Evolutionary conservation across 2,888 invertebrate genomes (phyloP).

Genomic region (Baronia brevicornis): DNA sequence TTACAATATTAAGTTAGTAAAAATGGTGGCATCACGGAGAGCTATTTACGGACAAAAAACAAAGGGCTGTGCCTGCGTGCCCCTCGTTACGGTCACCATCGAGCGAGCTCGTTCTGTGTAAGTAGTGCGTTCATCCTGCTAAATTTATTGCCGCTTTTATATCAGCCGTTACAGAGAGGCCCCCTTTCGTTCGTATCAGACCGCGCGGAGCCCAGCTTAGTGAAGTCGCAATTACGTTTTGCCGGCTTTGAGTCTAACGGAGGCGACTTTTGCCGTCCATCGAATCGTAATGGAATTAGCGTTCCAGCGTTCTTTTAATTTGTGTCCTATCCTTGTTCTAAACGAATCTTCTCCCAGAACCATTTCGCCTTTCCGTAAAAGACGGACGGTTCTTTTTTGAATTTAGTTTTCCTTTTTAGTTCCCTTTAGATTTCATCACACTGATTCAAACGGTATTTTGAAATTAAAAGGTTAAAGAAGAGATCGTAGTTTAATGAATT

Average conservation of each 20-base stretch:
- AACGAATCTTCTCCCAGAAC: conserved; percentile 43
- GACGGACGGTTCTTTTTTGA: conserved; percentile 14
- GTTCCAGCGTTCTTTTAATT: conserved; percentile 71
- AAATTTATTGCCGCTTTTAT: conserved; percentile 76
- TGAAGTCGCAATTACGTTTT: conserved; percentile 74
- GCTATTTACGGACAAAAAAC: conserved; percentile 43
- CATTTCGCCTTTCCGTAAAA: conserved; percentile 20
- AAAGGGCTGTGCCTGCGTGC: conserved; percentile 47
- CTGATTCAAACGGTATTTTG: conserved; percentile 4
- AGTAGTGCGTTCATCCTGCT: conserved; percentile 75
- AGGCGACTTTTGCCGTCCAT: conserved; percentile 72
- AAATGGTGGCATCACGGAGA: conserved; percentile 22
- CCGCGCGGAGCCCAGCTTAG: conserved; percentile 70
- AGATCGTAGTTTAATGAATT: conserved; percentile 14
- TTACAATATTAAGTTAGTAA: conserved; percentile 13
- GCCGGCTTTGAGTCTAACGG: conserved; percentile 68
- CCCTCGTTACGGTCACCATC: conserved; percentile 62
- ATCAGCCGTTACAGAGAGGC: conserved; percentile 71
- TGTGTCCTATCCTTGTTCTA: conserved; percentile 58
- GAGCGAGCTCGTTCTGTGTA: conserved; percentile 65
- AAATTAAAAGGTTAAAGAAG: conserved; percentile 2
- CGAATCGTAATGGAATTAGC: conserved; percentile 74
- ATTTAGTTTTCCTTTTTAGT: conserved; percentile 11
- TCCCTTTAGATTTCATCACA: conserved; percentile 7
- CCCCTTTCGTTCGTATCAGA: conserved; percentile 71